Conservation (phyloP, 2,113 vertebrate genomes). For the Salvator merianae region DNA sequence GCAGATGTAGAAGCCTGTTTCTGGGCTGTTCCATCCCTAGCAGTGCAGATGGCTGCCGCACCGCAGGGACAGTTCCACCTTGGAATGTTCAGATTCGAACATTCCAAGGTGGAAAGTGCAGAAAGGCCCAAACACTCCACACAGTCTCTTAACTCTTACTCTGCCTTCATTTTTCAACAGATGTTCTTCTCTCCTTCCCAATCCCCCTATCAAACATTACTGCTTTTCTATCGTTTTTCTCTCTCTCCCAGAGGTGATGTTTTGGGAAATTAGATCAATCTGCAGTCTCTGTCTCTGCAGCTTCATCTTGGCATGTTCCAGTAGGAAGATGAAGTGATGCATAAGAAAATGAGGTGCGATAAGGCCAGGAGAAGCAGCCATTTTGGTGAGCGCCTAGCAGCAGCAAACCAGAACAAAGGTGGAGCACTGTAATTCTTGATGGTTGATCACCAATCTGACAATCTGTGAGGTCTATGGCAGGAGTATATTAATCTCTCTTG, state of each 20-base stretch:
- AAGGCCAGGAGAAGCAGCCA: not conserved
- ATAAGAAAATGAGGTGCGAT: too few species aligned
- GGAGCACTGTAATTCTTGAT: not conserved
- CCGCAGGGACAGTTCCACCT: too few species aligned
- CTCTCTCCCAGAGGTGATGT: not conserved
- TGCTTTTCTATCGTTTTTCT: not conserved
- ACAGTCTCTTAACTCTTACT: not conserved
- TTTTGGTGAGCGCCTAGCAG: not conserved
- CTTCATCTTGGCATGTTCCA: not conserved
- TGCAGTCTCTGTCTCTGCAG: too few species aligned
- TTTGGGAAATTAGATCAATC: not conserved
- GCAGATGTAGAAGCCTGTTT: too few species aligned
- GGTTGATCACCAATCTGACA: not conserved
- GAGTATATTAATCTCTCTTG: not conserved
- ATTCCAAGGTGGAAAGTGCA: too few species aligned
- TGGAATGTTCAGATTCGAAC: too few species aligned
- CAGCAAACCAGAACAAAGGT: not conserved
- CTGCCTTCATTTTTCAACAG: not conserved
- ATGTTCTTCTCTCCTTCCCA: too few species aligned
- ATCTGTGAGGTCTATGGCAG: conserved; percentile 7
- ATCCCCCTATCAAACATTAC: too few species aligned
- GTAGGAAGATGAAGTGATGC: not conserved
- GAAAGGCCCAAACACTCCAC: not conserved
- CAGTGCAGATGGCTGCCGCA: too few species aligned
- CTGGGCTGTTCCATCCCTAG: too few species aligned